Percentiles rank a stretch among this genome's conserved stretches.
Evolutionary conservation across 2,797 vertebrate species (phyloP).

Genomic region (Otolemur crassicaudatus): DNA sequence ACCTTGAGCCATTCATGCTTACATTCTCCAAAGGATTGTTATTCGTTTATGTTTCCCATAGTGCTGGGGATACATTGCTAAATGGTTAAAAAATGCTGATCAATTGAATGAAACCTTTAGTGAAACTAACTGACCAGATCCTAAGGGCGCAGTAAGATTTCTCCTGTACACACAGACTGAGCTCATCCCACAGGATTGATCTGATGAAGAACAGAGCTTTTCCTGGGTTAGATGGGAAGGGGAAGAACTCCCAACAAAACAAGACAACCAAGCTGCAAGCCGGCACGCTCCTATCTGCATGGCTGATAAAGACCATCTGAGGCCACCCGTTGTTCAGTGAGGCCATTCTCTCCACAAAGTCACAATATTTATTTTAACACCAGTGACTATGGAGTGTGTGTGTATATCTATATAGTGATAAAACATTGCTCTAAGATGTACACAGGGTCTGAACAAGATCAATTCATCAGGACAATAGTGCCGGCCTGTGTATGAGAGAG

Average conservation of each 20-base stretch:
- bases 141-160: slow-evolving; percentile 6
- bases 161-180: neutral
- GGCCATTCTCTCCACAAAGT: slow-evolving; percentile 77
- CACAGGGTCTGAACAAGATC: slow-evolving; percentile 76
- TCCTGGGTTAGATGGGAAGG: slow-evolving; percentile 14
- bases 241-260: slow-evolving; percentile 36
- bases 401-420: slow-evolving; percentile 78
- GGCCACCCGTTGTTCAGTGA: slow-evolving; percentile 28
- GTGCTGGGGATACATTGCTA: neutral
- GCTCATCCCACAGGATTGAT: neutral
- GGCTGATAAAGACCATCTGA: slow-evolving; percentile 77
- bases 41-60: neutral
- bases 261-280: slow-evolving; percentile 33
- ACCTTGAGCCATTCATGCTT: neutral
- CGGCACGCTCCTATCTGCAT: slow-evolving; percentile 44
- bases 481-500: slow-evolving; percentile 55
- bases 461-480: slow-evolving; percentile 68
- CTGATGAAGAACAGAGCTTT: slow-evolving; percentile 74
- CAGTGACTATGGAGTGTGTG: slow-evolving; percentile 81
- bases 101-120: neutral
- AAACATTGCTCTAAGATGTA: slow-evolving; percentile 74
- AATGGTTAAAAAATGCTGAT: neutral
- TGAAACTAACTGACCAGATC: neutral
- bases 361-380: slow-evolving; percentile 85
- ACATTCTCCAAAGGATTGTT: neutral